Evolutionary conservation across 2,888 invertebrate species (phyloP).

Genomic region (Sipunculus nudus): DNA sequence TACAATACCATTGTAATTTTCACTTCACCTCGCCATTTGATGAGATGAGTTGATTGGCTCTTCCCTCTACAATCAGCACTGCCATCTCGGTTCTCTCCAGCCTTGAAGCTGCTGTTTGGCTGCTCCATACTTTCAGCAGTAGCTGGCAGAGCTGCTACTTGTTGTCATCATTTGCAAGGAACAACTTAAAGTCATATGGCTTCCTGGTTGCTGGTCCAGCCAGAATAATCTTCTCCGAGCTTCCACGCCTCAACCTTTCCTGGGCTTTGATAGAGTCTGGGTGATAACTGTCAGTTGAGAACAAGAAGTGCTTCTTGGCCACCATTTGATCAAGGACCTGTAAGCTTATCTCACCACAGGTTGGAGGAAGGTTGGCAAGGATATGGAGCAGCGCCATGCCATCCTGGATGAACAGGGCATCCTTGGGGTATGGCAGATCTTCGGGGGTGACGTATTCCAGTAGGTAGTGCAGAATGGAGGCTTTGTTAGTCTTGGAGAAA

Average conservation of each 20-base stretch:
- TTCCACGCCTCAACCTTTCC: constrained; percentile 11
- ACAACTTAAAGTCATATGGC: constrained; percentile 15
- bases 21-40: constrained; percentile 3
- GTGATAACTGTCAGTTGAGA: constrained; percentile 11
- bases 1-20: not conserved
- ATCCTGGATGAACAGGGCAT: constrained; percentile 11
- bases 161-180: constrained; percentile 15
- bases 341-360: constrained; percentile 7
- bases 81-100: constrained; percentile 3
- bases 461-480: constrained; percentile 20
- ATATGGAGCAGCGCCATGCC: constrained; percentile 17
- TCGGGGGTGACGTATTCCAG: not conserved
- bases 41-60: constrained; percentile 8
- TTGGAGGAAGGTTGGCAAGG: constrained; percentile 12
- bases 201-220: constrained; percentile 19
- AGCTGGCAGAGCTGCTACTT: constrained; percentile 16
- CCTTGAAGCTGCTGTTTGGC: constrained; percentile 10
- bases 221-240: constrained; percentile 3
- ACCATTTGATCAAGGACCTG: constrained; percentile 18
- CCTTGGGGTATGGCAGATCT: constrained; percentile 7
- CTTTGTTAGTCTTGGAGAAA: constrained; percentile 24
- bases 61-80: constrained; percentile 11
- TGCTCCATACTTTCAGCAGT: constrained; percentile 12
- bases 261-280: constrained; percentile 17
- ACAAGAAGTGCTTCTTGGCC: constrained; percentile 12